These are phyloP conservation scores for Oreotrochilus melanogaster DNA, from an alignment of 2,113 vertebrate species.

Conservation along the genomic window DNA sequence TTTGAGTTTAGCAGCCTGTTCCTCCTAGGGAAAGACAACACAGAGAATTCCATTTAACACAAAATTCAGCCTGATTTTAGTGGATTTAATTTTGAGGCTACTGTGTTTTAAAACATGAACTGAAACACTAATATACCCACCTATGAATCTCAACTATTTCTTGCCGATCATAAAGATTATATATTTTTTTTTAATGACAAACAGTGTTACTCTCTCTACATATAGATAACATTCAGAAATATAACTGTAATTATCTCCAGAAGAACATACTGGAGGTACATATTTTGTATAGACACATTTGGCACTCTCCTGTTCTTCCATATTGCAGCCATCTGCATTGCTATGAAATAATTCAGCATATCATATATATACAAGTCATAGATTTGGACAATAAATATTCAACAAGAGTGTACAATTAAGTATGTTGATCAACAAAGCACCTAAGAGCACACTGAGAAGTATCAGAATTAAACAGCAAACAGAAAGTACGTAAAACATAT, in stretches of 20 bases:
- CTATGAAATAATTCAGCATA: background rate
- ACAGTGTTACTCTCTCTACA: background rate
- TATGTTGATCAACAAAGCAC: background rate
- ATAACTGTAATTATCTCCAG: background rate
- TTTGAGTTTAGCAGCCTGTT: slow-evolving; percentile 96
- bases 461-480: background rate
- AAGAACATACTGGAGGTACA: background rate
- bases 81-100: background rate
- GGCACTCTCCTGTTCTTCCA: background rate
- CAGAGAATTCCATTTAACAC: slow-evolving; percentile 43
- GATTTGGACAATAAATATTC: background rate
- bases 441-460: background rate
- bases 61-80: background rate
- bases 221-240: background rate
- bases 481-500: background rate
- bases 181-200: background rate
- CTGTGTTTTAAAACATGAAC: background rate
- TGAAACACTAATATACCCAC: background rate
- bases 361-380: background rate
- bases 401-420: background rate
- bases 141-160: background rate
- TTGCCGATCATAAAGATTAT: background rate
- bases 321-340: background rate
- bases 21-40: slow-evolving; percentile 85
- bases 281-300: background rate